Conservation (phyloP, 1,140 invertebrate species). For the Diabrotica undecimpunctata region DNA sequence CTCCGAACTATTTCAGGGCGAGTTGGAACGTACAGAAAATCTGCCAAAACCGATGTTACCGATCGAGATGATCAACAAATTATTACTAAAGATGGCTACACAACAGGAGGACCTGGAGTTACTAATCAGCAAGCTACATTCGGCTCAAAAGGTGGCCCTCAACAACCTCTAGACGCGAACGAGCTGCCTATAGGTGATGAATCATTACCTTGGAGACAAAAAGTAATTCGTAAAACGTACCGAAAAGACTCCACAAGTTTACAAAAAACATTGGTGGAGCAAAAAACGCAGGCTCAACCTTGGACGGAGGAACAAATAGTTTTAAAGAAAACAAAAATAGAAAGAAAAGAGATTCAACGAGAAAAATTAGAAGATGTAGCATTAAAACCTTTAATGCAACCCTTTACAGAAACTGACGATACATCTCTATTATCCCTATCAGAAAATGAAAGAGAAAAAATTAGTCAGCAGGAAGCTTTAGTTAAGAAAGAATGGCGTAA, state of each 20-base stretch:
- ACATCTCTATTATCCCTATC: conserved; percentile 3
- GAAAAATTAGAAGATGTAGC: conserved; percentile 38
- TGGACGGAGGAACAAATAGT: conserved; percentile 50
- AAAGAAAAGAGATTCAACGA: conserved; percentile 46
- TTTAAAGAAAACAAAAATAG: conserved; percentile 46
- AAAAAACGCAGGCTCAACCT: conserved; percentile 32
- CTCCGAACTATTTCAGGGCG: conserved; percentile 27
- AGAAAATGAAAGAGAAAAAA: conserved; percentile 7
- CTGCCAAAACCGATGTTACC: conserved; percentile 23
- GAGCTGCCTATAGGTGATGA: conserved; percentile 53
- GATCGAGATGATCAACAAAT: conserved; percentile 22
- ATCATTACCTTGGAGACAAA: conserved; percentile 51
- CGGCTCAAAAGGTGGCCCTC: conserved; percentile 28
- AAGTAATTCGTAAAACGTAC: conserved; percentile 11
- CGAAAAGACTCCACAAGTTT: neutral
- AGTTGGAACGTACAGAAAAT: conserved; percentile 35
- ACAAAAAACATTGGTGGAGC: neutral
- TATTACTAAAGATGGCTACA: conserved; percentile 10
- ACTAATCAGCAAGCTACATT: conserved; percentile 20
- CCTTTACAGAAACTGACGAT: conserved; percentile 35
- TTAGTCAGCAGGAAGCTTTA: conserved; percentile 1
- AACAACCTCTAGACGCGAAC: conserved; percentile 45
- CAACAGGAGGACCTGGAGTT: conserved; percentile 21
- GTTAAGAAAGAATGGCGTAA: conserved; percentile 20
- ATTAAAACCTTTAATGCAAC: conserved; percentile 28